Evolutionary conservation across 2,888 invertebrate species (phyloP), one percentile per base, ranked within the genome.

Genomic region (Papilio demoleus): DNA sequence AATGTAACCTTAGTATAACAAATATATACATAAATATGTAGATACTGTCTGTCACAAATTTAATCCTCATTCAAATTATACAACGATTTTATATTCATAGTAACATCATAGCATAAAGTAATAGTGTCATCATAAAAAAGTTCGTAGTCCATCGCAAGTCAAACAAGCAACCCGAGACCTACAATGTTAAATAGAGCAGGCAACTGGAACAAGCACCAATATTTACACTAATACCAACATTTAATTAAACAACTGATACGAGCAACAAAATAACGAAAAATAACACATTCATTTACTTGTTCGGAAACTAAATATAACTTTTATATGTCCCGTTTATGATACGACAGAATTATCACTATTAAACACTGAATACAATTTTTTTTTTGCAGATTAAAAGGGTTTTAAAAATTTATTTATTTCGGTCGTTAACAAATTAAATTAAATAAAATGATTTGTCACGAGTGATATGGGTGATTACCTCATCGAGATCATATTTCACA

Each of bases 201-300:
- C 75, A 80, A 76, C 75, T 79, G 76, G 76, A 73, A 77, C 76
- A 79, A 78, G 78, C 79, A 75, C 80, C 76, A 77, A 80, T 74
- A 79, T 83, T 83, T 77, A 77, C 81, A 83, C 81, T 72, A 78
- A 76, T 81, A 83, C 73, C 71, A 70, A 68, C 71, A 73, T 73
- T 70, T 70, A 71, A 65, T 68, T 66, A 72, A 70, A 71, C 70
- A 71, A 71, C 61, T 19, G 65, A 65, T 68, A 72, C 59, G 67
- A 61, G 70, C 70, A 47, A 70, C 73, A 69, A 65, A 70, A 65
- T 47, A 65, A 72, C 67, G 70, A 67, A 70, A 71, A 68, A 59
- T 34, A 14, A n/a, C 31, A 31, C 31, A 31, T 27, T 53, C 31
- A 53, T 6, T 53, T 24, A 4, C 17, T 12, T 1, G 8, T 27